Evolutionary conservation across 2,888 invertebrate genomes (phyloP).

Genomic region (Phengaris arion): DNA sequence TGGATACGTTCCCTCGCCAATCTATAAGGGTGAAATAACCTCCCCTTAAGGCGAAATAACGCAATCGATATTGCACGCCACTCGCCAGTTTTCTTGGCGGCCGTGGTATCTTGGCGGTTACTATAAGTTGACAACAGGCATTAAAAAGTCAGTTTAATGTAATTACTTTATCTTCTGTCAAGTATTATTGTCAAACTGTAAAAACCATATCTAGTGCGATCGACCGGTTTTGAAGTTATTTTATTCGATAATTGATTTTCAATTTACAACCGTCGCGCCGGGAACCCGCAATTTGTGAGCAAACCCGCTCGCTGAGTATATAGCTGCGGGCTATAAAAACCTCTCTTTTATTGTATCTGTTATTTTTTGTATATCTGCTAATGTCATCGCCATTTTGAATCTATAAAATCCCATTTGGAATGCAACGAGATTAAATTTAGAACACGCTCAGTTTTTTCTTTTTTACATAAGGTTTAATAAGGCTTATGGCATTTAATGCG

Average conservation of each 20-base stretch:
- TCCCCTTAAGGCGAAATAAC: too few species aligned
- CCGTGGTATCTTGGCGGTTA: too few species aligned
- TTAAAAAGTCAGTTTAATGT: too few species aligned
- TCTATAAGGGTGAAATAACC: too few species aligned
- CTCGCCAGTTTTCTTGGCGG: too few species aligned
- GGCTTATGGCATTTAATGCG: background rate
- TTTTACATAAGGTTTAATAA: background rate
- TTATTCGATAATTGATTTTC: conserved; percentile 50
- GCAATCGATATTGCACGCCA: too few species aligned
- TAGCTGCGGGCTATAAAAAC: conserved; percentile 3
- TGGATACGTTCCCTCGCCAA: too few species aligned
- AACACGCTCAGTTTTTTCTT: background rate
- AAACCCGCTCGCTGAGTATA: background rate
- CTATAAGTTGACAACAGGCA: too few species aligned
- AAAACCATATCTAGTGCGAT: conserved; percentile 13
- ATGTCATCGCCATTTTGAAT: conserved; percentile 26
- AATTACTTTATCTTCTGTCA: background rate
- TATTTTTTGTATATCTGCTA: conserved; percentile 11
- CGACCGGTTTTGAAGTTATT: conserved; percentile 35
- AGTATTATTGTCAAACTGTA: background rate
- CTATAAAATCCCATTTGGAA: conserved; percentile 23
- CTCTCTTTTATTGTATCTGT: conserved; percentile 13
- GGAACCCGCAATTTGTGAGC: background rate
- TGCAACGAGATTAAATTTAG: conserved; percentile 25
- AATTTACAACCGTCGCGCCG: conserved; percentile 36